A percentile compares a stretch with the other conserved stretches of the same genome.
These are phyloP conservation scores for Brachionus koreanus DNA, from an alignment of 1,140 invertebrate species.

Conservation along the genomic window DNA sequence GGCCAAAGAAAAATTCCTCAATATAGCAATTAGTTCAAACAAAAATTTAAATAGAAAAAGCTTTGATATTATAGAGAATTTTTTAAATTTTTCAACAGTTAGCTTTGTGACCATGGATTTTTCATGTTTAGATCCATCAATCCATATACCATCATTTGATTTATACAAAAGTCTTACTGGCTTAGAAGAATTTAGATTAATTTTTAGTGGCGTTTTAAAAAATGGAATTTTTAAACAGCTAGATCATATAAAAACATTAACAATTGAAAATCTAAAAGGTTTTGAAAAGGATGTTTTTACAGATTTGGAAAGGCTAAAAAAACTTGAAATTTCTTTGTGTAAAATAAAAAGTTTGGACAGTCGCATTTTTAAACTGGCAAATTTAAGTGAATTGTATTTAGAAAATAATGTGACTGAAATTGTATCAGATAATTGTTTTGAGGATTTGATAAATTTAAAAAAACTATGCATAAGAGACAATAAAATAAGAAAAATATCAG, in stretches of 20 bases:
- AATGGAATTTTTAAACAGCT: background rate
- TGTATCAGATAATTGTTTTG: background rate
- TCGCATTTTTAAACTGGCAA: background rate
- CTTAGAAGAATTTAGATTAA: background rate
- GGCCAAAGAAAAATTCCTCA: background rate
- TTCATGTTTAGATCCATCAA: background rate
- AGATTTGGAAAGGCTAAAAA: background rate
- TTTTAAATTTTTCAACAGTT: background rate
- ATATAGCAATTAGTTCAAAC: background rate
- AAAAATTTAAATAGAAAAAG: background rate
- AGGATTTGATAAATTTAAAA: background rate
- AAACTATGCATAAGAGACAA: background rate
- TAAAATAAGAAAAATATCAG: background rate
- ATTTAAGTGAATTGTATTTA: background rate
- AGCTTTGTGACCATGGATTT: too few relatives aligned
- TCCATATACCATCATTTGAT: background rate
- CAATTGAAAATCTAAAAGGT: background rate
- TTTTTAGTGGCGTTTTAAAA: background rate
- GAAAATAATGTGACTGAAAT: slow-evolving; percentile 70
- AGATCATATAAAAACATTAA: background rate
- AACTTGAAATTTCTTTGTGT: background rate
- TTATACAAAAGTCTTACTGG: background rate
- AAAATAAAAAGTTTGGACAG: background rate
- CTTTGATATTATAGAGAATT: background rate
- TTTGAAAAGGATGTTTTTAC: background rate